Evolutionary conservation across 2,888 invertebrate genomes (phyloP).

Genomic region (Malthinus flaveolus): DNA sequence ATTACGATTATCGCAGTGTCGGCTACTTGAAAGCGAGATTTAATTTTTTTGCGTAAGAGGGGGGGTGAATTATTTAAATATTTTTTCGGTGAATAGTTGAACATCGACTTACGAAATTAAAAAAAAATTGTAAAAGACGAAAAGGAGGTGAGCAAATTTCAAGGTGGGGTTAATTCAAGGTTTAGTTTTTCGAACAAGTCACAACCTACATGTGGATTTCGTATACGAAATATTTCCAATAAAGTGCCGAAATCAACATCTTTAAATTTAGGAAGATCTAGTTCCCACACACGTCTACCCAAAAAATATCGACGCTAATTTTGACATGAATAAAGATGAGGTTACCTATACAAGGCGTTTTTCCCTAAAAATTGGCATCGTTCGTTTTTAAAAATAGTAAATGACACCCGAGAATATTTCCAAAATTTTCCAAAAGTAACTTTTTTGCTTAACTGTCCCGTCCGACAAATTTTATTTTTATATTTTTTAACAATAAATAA

Average conservation of each 20-base stretch:
- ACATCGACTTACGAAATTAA: too few species aligned
- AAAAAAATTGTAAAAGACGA: constrained; percentile 26
- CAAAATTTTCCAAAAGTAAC: neutral
- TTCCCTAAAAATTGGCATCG: neutral
- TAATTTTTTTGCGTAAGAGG: neutral
- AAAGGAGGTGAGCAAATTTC: constrained; percentile 26
- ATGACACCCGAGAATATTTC: neutral
- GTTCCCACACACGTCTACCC: neutral
- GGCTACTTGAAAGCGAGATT: constrained; percentile 9
- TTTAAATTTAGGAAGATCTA: constrained; percentile 5
- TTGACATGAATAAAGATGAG: too few species aligned
- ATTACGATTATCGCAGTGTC: neutral
- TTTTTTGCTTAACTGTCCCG: neutral
- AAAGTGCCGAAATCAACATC: constrained; percentile 26
- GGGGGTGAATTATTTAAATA: neutral
- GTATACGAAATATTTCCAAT: constrained; percentile 23
- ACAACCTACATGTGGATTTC: constrained; percentile 19
- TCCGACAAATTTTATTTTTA: too few species aligned
- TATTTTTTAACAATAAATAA: neutral
- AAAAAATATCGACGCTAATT: neutral
- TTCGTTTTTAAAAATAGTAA: neutral
- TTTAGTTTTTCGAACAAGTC: constrained; percentile 24
- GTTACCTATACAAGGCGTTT: too few species aligned
- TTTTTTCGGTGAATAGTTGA: too few species aligned
- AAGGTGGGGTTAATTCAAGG: constrained; percentile 29